Conservation (phyloP, 1,140 invertebrate genomes). For the Drosophila pseudoobscura region DNA sequence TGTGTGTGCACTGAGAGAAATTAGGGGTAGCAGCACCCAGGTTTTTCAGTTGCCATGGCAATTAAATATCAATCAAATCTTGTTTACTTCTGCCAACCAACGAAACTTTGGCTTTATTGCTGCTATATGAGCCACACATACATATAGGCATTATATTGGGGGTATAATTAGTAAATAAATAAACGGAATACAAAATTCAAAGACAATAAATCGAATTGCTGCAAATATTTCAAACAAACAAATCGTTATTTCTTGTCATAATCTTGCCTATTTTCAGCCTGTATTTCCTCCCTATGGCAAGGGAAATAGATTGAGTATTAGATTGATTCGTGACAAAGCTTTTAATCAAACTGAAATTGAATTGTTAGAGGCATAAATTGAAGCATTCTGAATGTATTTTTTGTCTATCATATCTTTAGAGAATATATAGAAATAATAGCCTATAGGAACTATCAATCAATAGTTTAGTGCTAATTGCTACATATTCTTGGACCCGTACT, state of each 20-base stretch:
- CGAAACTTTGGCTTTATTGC: no score
- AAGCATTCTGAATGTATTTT: no score
- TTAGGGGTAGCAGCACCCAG: not conserved
- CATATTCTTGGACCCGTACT: not conserved
- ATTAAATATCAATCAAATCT: conserved; percentile 2
- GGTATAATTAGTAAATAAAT: conserved; percentile 4
- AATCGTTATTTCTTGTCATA: no score
- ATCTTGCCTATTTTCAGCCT: no score
- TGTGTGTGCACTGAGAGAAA: conserved; percentile 45
- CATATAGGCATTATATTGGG: no score
- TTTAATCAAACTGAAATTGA: no score
- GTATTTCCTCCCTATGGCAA: conserved; percentile 10
- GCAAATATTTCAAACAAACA: not conserved
- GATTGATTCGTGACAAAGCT: conserved; percentile 23
- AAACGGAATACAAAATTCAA: conserved; percentile 9
- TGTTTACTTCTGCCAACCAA: conserved; percentile 1
- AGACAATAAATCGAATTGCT: conserved; percentile 4
- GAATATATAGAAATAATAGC: no score
- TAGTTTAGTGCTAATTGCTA: no score
- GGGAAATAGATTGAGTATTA: conserved; percentile 36
- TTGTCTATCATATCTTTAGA: no score
- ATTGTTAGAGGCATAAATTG: no score
- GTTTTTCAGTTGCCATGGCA: conserved; percentile 32
- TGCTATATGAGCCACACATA: no score
- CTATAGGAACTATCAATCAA: no score